Conservation (phyloP, 2,797 vertebrate species). For the Psittacula echo region DNA sequence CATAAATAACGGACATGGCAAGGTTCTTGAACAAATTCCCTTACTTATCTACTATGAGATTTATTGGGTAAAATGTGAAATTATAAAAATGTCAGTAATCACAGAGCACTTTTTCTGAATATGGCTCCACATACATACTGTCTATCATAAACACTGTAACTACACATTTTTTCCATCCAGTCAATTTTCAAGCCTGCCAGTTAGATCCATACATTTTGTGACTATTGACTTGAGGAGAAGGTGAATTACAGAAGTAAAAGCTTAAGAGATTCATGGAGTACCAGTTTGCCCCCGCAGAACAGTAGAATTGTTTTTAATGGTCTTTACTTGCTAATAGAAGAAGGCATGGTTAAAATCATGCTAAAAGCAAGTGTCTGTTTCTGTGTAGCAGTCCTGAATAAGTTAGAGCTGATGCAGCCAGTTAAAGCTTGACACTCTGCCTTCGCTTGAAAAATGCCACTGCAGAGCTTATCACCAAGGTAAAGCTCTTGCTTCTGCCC, state of each 20-base stretch:
- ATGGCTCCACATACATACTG: not conserved
- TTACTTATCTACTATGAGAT: not conserved
- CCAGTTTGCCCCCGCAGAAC: not conserved
- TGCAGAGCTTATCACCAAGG: not conserved
- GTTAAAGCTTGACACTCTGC: not conserved
- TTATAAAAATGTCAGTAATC: not conserved
- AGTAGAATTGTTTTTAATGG: not conserved
- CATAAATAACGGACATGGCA: not conserved
- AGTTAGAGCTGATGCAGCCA: not conserved
- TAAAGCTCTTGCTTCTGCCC: not conserved
- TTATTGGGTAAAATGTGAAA: not conserved
- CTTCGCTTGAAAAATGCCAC: not conserved
- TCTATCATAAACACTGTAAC: not conserved
- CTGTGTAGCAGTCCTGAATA: not conserved
- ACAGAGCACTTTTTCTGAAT: not conserved
- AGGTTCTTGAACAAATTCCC: not conserved
- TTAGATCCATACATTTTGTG: not conserved
- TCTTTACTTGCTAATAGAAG: not conserved
- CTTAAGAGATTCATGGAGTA: not conserved
- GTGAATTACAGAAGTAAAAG: not conserved
- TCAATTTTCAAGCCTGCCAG: not conserved
- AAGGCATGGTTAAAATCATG: not conserved
- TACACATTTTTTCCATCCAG: not conserved
- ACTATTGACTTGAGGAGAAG: not conserved
- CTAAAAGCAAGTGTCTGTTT: not conserved